Percentiles rank a stretch among this genome's conserved stretches.
These are phyloP conservation scores for Alfaro cultratus DNA, from an alignment of 2,797 vertebrate species.

Conservation along the genomic window DNA sequence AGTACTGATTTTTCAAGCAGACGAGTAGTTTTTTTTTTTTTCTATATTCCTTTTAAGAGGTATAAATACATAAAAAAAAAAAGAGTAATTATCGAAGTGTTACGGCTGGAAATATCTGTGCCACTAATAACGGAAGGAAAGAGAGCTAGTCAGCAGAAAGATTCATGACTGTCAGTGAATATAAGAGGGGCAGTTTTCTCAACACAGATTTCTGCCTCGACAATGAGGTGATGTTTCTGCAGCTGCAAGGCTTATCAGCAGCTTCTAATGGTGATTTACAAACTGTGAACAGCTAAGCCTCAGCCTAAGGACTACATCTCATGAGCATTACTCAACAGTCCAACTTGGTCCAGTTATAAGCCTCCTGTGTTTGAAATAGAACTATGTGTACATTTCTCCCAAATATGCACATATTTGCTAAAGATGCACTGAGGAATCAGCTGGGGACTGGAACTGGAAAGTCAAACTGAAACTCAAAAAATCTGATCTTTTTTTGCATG, in stretches of 20 bases:
- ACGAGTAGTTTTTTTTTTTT: not conserved
- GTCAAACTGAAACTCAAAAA: not conserved
- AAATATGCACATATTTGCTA: not conserved
- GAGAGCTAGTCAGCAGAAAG: not conserved
- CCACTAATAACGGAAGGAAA: not conserved
- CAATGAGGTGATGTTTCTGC: constrained; percentile 34
- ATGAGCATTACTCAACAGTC: not conserved
- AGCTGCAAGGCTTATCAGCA: constrained; percentile 31
- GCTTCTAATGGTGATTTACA: constrained; percentile 41
- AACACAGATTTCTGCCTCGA: not conserved
- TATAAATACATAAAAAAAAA: constrained; percentile 1
- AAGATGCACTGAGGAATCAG: not conserved
- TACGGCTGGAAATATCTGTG: not conserved
- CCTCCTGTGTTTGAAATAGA: not conserved
- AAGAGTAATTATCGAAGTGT: constrained; percentile 10
- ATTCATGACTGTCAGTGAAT: not conserved
- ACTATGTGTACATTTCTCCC: not conserved
- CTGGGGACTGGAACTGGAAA: not conserved
- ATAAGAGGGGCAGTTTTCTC: constrained; percentile 15
- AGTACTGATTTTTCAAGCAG: constrained; percentile 37
- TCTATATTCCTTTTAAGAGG: not conserved
- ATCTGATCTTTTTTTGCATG: not conserved
- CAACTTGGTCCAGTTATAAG: not conserved
- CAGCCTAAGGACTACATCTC: constrained; percentile 6
- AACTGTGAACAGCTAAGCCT: constrained; percentile 5